phyloP scores from a whole-genome alignment of 2,888 invertebrate genomes.

The Cepaea hortensis region DNA sequence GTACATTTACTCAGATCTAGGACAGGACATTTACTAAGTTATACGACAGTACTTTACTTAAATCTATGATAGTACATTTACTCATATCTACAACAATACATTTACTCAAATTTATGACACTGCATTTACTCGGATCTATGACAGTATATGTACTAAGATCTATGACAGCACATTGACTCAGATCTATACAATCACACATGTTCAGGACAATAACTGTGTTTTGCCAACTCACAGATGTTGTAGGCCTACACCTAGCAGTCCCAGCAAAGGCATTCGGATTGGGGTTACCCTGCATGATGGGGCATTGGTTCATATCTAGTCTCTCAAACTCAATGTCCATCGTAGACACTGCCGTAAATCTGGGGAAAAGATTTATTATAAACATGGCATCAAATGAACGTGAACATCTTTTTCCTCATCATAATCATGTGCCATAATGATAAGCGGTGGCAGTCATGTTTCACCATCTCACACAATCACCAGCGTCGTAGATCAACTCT shows the following conservation, averaged over 20 bases:
- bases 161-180: neutral
- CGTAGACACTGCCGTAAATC: conserved; percentile 88
- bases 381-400: too few relatives aligned
- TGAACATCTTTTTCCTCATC: neutral
- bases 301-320: conserved; percentile 98
- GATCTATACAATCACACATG: neutral
- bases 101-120: too few relatives aligned
- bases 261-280: conserved; percentile 91
- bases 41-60: too few relatives aligned
- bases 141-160: too few relatives aligned
- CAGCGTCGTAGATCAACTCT: too few relatives aligned
- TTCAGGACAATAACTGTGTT: neutral
- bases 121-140: too few relatives aligned
- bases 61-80: too few relatives aligned
- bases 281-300: conserved; percentile 89
- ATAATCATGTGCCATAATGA: neutral
- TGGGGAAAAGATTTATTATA: conserved; percentile 50
- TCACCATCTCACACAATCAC: too few relatives aligned
- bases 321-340: conserved; percentile 97
- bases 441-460: too few relatives aligned
- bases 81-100: too few relatives aligned
- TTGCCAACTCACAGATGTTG: conserved; percentile 71
- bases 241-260: conserved; percentile 89
- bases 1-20: too few relatives aligned
- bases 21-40: too few relatives aligned